Evolutionary conservation across 2,113 vertebrate genomes (phyloP).

Genomic region (Ceyx melanurus): DNA sequence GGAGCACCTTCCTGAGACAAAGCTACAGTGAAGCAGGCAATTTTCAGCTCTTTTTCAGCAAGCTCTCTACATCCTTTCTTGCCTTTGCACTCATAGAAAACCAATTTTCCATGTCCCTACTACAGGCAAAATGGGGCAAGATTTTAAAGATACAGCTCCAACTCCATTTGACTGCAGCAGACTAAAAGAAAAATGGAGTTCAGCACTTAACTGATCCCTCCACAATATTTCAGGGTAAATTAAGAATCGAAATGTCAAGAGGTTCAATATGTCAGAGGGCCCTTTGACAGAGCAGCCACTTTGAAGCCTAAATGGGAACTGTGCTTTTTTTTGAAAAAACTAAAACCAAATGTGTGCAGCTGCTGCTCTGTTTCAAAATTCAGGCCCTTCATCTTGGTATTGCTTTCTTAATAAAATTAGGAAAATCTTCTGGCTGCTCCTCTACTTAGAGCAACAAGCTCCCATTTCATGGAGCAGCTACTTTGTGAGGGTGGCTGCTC

Average conservation of each 20-base stretch:
- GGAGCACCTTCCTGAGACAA: constrained; percentile 34
- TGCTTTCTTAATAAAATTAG: background rate
- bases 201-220: constrained; percentile 45
- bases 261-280: constrained; percentile 54
- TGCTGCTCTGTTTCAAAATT: constrained; percentile 18
- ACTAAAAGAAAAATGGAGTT: constrained; percentile 55
- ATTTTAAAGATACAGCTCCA: constrained; percentile 62
- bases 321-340: background rate
- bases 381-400: background rate
- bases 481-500: background rate
- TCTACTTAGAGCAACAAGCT: background rate
- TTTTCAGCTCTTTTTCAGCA: constrained; percentile 46
- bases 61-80: constrained; percentile 45
- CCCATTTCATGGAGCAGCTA: background rate
- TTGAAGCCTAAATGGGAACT: constrained; percentile 51
- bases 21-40: constrained; percentile 13
- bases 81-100: constrained; percentile 33
- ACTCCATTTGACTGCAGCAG: constrained; percentile 5
- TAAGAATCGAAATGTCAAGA: constrained; percentile 69
- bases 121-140: constrained; percentile 38
- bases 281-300: constrained; percentile 49
- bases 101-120: constrained; percentile 39
- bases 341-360: constrained; percentile 29
- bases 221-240: constrained; percentile 48
- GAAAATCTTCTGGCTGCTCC: constrained; percentile 13